phyloP scores from a whole-genome alignment of 2,113 vertebrate species.

The Upupa epops region DNA sequence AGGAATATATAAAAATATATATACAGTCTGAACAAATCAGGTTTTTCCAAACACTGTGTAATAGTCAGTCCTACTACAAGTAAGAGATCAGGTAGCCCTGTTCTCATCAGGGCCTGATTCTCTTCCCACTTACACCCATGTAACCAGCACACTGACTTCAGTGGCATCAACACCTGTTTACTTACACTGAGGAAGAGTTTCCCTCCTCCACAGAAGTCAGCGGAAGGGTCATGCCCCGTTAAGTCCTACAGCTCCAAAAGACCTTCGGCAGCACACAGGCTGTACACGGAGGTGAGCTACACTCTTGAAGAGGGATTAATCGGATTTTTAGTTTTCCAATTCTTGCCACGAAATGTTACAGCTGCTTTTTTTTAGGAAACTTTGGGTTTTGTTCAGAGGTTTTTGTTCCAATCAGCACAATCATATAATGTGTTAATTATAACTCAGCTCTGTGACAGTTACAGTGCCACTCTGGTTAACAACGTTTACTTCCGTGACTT shows the following conservation, averaged over 20 bases:
- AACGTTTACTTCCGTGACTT: neutral
- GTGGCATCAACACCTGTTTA: neutral
- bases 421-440: neutral
- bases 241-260: neutral
- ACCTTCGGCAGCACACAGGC: neutral
- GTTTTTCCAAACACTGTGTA: constrained; percentile 70
- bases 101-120: constrained; percentile 14
- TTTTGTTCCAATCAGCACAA: neutral
- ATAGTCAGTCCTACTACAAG: constrained; percentile 4
- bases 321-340: neutral
- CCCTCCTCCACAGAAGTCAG: neutral
- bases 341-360: neutral
- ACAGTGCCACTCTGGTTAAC: neutral
- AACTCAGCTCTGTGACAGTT: constrained; percentile 8
- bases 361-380: constrained; percentile 8
- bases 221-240: neutral
- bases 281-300: neutral
- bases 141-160: neutral
- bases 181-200: neutral
- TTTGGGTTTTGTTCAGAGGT: neutral
- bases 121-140: neutral
- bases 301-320: neutral
- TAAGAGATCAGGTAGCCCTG: constrained; percentile 35
- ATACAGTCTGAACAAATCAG: constrained; percentile 49
- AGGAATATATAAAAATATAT: constrained; percentile 39